Evolutionary conservation across 2,113 vertebrate genomes (phyloP), one percentile per base, ranked within the genome.

Genomic region (Nycticryphes semicollaris): DNA sequence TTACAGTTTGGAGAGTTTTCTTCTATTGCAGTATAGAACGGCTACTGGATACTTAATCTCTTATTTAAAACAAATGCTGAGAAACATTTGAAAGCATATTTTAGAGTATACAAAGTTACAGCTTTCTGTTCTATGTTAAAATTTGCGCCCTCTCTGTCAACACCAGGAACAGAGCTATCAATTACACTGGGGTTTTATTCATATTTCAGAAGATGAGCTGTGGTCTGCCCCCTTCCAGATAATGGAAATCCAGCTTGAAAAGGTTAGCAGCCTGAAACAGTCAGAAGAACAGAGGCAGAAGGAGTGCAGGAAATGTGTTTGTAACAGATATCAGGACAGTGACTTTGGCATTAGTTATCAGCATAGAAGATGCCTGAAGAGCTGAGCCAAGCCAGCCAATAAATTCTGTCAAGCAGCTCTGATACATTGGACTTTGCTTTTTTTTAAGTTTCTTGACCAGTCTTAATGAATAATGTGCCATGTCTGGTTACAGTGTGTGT

Each of bases 191-290:
- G 48, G 39, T 14, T 92, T 91, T 92, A 94, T 86, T 94, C 82
- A 45, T 84, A 88, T 94, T 96, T 94, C 88, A 93, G 84, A 93
- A 80, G 59, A 90, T 85, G 89, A 96, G 74, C 82, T 93, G 79
- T 88, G 85, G 64, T 84, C 74, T 95, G 87, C 54, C 39, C 91
- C 37, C 27, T 90, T 96, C 86, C 57, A 94, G 94, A 79, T 95
- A 86, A 89, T 53, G 90, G 88, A 93, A 96, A 96, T 93, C 66
- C 76, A 93, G 73, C 80, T 88, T 96, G 90, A 96, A 96, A 97
- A 96, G 93, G 96, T 96, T 96, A 96, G 79, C 92, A 93, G 94
- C 79, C 85, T 81, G 85, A 88, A 96, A 90, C 68, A 96, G 68
- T 62, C 48, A 79, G 85, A 79, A 90, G 68, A 93, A 85, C 67